phyloP scores from a whole-genome alignment of 1,140 invertebrate species.

The Rhyzopertha dominica region DNA sequence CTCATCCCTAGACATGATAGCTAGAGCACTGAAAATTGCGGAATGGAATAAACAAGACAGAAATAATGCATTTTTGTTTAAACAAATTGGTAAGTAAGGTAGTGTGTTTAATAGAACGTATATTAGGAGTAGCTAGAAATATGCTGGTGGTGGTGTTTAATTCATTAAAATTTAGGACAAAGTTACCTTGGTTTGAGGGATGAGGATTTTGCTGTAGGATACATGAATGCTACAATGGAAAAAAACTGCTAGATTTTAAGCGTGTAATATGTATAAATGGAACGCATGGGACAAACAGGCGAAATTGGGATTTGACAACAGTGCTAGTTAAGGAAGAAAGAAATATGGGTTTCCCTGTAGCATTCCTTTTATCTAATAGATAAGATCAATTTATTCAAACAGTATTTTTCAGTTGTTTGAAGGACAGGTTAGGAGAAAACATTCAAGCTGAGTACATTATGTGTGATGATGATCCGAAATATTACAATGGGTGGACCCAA shows the following conservation, averaged over 20 bases:
- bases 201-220: constrained; percentile 19
- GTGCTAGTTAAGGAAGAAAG: constrained; percentile 17
- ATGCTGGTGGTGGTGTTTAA: not conserved
- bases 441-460: constrained; percentile 16
- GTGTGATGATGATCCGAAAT: constrained; percentile 19
- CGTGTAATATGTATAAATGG: constrained; percentile 20
- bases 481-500: constrained; percentile 22
- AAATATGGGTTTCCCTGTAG: constrained; percentile 16
- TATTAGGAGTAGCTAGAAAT: not conserved
- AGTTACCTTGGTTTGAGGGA: constrained; percentile 4
- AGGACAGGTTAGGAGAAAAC: constrained; percentile 5
- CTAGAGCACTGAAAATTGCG: constrained; percentile 7
- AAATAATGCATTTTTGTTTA: constrained; percentile 18
- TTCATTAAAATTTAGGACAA: constrained; percentile 11
- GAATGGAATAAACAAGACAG: constrained; percentile 16
- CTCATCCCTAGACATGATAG: no score
- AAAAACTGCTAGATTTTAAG: constrained; percentile 13
- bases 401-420: constrained; percentile 15
- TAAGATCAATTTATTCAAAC: constrained; percentile 17
- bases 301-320: constrained; percentile 13
- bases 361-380: constrained; percentile 20
- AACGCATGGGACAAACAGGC: constrained; percentile 19
- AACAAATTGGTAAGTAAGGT: constrained; percentile 9
- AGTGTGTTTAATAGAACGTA: not conserved
- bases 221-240: constrained; percentile 18